A percentile compares a stretch with the other conserved stretches of the same genome.
Evolutionary conservation across 1,140 invertebrate genomes (phyloP).

Genomic region (Pseudomyrmex gracilis): DNA sequence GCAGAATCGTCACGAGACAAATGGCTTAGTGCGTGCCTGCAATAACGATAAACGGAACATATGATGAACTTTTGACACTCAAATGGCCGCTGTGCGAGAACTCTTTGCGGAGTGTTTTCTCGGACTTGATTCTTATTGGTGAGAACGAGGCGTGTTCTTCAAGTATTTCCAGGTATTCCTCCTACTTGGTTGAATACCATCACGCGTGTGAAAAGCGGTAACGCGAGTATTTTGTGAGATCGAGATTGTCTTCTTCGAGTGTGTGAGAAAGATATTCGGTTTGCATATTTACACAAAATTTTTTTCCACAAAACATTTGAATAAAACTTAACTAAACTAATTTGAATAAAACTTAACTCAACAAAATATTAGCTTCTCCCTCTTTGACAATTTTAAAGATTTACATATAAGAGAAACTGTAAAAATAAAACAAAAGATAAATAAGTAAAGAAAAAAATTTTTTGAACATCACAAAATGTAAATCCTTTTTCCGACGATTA

Average conservation of each 20-base stretch:
- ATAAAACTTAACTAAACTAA: no score
- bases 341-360: no score
- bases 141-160: conserved; percentile 33
- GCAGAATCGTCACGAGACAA: conserved; percentile 37
- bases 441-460: background rate
- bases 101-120: conserved; percentile 25
- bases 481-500: background rate
- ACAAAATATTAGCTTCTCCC: no score
- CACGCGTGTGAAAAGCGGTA: background rate
- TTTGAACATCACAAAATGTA: no score
- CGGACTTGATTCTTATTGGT: conserved; percentile 7
- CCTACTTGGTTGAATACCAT: background rate
- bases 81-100: background rate
- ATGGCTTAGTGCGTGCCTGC: conserved; percentile 26
- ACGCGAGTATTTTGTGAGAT: conserved; percentile 25
- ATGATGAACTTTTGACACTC: conserved; percentile 40
- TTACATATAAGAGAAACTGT: no score
- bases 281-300: background rate
- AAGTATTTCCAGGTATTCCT: conserved; percentile 28
- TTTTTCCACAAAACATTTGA: no score
- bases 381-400: no score
- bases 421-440: background rate
- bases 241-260: conserved; percentile 11
- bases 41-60: conserved; percentile 55
- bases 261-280: conserved; percentile 26